Conservation (phyloP, 2,888 invertebrate species). For the Embidobia sp. region DNA sequence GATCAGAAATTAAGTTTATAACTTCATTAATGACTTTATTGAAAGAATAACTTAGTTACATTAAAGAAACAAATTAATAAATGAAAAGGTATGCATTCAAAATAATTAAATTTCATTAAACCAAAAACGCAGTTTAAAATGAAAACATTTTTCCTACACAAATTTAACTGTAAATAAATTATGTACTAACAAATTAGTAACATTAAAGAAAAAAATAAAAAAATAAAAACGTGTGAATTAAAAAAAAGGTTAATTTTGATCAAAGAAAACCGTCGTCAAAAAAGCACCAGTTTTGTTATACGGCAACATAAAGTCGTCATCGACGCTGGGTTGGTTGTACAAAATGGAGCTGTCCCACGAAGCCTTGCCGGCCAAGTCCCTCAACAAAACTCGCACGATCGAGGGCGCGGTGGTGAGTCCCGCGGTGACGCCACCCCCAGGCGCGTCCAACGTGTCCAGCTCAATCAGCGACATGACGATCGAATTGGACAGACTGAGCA, state of each 20-base stretch:
- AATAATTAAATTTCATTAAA: too few relatives aligned
- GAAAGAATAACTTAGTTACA: too few relatives aligned
- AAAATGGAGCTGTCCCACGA: conserved; percentile 98
- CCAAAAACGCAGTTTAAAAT: too few relatives aligned
- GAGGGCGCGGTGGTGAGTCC: conserved; percentile 79
- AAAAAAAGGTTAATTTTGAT: too few relatives aligned
- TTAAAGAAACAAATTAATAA: too few relatives aligned
- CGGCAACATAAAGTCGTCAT: conserved; percentile 70
- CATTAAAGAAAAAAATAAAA: not conserved
- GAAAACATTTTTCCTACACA: too few relatives aligned
- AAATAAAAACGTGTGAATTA: too few relatives aligned
- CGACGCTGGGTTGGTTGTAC: conserved; percentile 86
- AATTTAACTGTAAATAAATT: too few relatives aligned
- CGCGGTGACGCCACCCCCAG: conserved; percentile 88
- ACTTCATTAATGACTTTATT: too few relatives aligned
- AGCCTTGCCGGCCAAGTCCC: conserved; percentile 96
- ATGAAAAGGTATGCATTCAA: too few relatives aligned
- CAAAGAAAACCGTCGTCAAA: not conserved
- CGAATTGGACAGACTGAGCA: conserved; percentile 92
- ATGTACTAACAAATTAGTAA: too few relatives aligned
- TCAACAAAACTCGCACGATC: conserved; percentile 89
- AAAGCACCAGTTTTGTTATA: conserved; percentile 70
- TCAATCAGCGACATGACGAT: conserved; percentile 95
- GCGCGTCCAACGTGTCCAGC: conserved; percentile 91
- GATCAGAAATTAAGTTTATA: too few relatives aligned